Percentiles rank a stretch among this genome's conserved stretches.
phyloP scores from a whole-genome alignment of 2,888 invertebrate genomes.

The Amorpha juglandis region DNA sequence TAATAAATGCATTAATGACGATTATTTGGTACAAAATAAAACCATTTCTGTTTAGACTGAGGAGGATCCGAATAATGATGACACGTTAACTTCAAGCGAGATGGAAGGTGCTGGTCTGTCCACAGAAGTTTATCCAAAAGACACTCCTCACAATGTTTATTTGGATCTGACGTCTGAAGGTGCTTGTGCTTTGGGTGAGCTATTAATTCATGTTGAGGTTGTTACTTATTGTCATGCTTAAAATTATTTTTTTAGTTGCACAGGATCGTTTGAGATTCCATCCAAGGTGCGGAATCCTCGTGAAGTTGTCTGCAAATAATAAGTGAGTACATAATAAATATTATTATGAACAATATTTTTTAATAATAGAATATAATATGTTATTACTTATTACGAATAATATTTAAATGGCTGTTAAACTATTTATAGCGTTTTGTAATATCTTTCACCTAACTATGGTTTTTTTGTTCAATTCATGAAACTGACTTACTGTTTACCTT shows the following conservation, averaged over 20 bases:
- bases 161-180: conserved; percentile 59
- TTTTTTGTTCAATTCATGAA: not conserved
- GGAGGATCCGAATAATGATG: conserved; percentile 68
- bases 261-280: conserved; percentile 92
- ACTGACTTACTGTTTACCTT: not conserved
- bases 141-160: conserved; percentile 47
- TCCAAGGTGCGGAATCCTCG: conserved; percentile 93
- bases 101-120: conserved; percentile 48
- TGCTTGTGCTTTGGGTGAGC: conserved; percentile 58
- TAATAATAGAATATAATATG: not conserved
- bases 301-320: conserved; percentile 91
- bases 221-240: not conserved
- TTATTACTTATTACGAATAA: not conserved
- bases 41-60: conserved; percentile 47
- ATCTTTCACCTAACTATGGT: not conserved
- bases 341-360: not conserved
- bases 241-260: conserved; percentile 48
- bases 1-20: too few species aligned
- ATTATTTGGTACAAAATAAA: too few species aligned
- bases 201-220: conserved; percentile 12
- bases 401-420: not conserved
- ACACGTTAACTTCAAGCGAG: conserved; percentile 60
- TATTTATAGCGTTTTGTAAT: not conserved
- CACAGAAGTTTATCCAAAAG: conserved; percentile 47
- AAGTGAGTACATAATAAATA: conserved; percentile 68